Evolutionary conservation across 1,140 invertebrate species (phyloP).

Genomic region (Homalodisca vitripennis): DNA sequence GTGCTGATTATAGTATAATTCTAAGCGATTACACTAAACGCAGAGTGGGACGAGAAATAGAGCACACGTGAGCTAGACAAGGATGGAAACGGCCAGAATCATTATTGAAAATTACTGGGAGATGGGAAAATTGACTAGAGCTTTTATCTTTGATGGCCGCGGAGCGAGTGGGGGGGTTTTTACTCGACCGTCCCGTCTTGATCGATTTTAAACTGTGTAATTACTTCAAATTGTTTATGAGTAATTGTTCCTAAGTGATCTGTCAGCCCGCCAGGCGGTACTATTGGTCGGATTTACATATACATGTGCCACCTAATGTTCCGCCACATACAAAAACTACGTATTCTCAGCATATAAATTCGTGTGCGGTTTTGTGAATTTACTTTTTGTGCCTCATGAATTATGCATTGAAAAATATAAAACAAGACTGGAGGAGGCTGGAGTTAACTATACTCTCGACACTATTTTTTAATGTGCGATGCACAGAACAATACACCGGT

Average conservation of each 20-base stretch:
- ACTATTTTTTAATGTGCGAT: no score
- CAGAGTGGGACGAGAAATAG: slow-evolving; percentile 11
- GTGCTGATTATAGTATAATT: slow-evolving; percentile 26
- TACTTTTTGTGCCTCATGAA: no score
- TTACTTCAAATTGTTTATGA: slow-evolving; percentile 17
- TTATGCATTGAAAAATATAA: no score
- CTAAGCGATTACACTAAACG: slow-evolving; percentile 17
- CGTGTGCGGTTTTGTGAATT: no score
- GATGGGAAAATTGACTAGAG: slow-evolving; percentile 24
- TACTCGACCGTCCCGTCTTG: neutral
- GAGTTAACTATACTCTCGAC: no score
- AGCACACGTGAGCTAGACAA: neutral
- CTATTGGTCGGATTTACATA: neutral
- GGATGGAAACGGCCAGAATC: slow-evolving; percentile 20
- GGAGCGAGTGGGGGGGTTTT: neutral
- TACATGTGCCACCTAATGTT: neutral
- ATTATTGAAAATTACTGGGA: slow-evolving; percentile 24
- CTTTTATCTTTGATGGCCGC: slow-evolving; percentile 21
- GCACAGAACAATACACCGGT: no score
- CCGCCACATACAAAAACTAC: no score
- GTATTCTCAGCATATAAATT: no score
- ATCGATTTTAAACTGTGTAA: slow-evolving; percentile 15
- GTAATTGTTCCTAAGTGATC: slow-evolving; percentile 15
- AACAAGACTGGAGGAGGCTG: no score
- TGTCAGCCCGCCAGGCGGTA: neutral